Evolutionary conservation across 2,797 vertebrate species (phyloP), one percentile per base, ranked within the genome.

Genomic region (Mycteria americana): DNA sequence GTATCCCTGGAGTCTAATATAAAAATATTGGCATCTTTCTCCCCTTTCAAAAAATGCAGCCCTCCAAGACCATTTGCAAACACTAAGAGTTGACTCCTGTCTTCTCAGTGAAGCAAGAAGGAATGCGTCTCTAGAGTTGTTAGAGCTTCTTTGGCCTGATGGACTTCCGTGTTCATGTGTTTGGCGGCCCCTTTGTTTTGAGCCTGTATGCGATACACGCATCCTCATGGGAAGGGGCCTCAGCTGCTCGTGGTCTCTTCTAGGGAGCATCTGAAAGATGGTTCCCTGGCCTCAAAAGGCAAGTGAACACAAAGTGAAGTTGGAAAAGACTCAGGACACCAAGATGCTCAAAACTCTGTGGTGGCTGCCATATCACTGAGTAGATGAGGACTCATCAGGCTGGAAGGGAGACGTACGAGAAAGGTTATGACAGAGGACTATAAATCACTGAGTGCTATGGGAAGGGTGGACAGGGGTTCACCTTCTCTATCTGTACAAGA

Each of bases 381-480:
- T 3, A 51, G 28, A 24, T 41, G 45, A 88, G 37, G 70, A 73
- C n/a, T 62, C 48, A n/a, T 41, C 51, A 45, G 31, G 9, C 37
- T 90, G 62, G 30, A n/a, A 75, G 30, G 22, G 48, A 89, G 43
- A 53, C 2, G 3, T 31, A n/a, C 9, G 31, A 70, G 53, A 69
- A 88, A 39, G 45, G 28, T 72, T 75, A 72, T 78, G 74, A 81
- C 54, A 88, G 62, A 91, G 50, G 35, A n/a, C 35, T 45, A 0
- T 41, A 89, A 91, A 96, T 72, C 73, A 68, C 30, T n/a, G 73
- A 35, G 59, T 74, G 59, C 19, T 41, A 48, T 41, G 63, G 75
- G 70, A 87, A 94, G 68, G 84, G 86, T 73, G 92, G 86, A 63
- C 72, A 72, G 35, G 75, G 69, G 63, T 73, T 94, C 51, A 8